These are phyloP conservation scores for Creontiades dilutus DNA, from an alignment of 2,888 invertebrate genomes.

Conservation along the genomic window DNA sequence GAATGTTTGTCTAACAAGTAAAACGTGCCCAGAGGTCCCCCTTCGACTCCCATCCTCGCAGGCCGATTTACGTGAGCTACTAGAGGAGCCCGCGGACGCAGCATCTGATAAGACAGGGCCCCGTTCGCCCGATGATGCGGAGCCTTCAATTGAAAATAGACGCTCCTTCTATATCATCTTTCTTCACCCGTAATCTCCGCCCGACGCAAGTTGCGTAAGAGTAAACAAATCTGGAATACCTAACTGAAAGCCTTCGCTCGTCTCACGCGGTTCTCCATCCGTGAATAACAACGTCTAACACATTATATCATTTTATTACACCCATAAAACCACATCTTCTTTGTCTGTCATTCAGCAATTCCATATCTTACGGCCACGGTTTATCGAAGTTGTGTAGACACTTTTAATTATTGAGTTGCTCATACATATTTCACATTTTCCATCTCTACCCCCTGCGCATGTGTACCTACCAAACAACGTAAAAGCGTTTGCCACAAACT, in stretches of 20 bases:
- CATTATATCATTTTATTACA: background rate
- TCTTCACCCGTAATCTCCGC: background rate
- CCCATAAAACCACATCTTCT: background rate
- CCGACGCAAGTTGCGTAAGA: constrained; percentile 6
- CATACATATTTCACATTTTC: background rate
- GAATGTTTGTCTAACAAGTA: constrained; percentile 29
- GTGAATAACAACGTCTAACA: background rate
- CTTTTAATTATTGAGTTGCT: background rate
- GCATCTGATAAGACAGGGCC: background rate
- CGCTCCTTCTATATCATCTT: background rate
- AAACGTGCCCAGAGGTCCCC: background rate
- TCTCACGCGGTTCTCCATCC: background rate
- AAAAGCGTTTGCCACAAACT: too few species aligned
- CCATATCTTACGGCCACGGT: background rate
- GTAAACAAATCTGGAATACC: constrained; percentile 39
- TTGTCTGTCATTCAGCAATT: background rate
- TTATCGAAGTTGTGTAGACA: background rate
- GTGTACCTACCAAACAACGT: too few species aligned
- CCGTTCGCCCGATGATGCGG: constrained; percentile 19
- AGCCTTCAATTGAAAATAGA: constrained; percentile 16
- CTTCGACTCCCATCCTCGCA: constrained; percentile 8
- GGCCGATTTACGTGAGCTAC: constrained; percentile 43
- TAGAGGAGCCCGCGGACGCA: constrained; percentile 25
- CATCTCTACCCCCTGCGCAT: too few species aligned
- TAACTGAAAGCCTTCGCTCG: background rate